Base-by-base conservation (phyloP, 2,113 vertebrate genomes). In the Pholis gunnellus region DNA sequence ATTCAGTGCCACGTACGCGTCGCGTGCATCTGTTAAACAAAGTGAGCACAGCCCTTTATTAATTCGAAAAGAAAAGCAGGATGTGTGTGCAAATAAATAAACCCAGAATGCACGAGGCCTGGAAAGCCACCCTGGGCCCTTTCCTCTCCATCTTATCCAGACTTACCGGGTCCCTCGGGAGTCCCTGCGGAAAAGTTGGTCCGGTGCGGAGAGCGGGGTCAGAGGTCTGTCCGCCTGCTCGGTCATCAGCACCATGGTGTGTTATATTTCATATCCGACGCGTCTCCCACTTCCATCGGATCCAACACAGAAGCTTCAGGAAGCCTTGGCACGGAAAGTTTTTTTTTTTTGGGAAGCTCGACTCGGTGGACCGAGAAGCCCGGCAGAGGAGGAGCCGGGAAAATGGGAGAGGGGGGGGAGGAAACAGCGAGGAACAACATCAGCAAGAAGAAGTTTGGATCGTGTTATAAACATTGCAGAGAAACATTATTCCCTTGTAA, bases 121-220 rank as follows among this genome's bases (percentile, higher is more conserved):
- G 44, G 14, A 29, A 46, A 9, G 48, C 42, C 31, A 9, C 25
- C 15, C 66, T 36, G 80, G 83, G n/a, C 54, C 81, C 79, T 60
- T 57, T 64, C 31, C 50, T 61, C 60, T 68, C 73, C 85, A 83
- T 85, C 87, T 77, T 7, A 67, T 27, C 56, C 78, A 34, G 7
- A 94, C 94, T 92, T 85, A 95, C 46, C 90, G 90, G 34, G 29
- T 88, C 84, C 90, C 92, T 1, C 91, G 86, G 65, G 86, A 83
- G 14, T 94, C 93, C 75, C 64, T 92, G 84, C 63, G 76, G 42
- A 6, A 57, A 57, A 84, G 72, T 73, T 65, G 85, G 27, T 94
- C 93, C 36, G 91, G 81, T 2, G 85, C 20, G 46, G 84, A 79
- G 67, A 88, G 22, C 79, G 93, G 89, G 74, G 87, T 91, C 67